Conservation (phyloP, 2,113 vertebrate genomes). For the Rhabdornis inornatus region DNA sequence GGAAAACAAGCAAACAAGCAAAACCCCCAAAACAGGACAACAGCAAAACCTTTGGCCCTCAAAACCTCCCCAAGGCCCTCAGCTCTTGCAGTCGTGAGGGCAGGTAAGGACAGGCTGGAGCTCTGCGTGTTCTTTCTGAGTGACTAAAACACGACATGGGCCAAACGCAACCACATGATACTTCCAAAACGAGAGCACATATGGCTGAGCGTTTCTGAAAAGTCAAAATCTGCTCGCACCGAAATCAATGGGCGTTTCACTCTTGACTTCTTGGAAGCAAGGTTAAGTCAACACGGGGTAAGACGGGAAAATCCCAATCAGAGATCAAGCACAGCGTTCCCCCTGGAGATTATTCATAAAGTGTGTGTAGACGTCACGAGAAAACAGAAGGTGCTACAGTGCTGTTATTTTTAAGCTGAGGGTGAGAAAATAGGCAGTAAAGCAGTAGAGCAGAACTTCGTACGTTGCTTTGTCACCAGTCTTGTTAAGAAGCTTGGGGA, state of each 20-base stretch:
- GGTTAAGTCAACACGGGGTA: conserved; percentile 20
- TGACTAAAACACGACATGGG: conserved; percentile 55
- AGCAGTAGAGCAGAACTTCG: not conserved
- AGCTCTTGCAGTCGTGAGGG: conserved; percentile 26
- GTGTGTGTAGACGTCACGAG: not conserved
- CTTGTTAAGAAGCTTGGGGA: not conserved
- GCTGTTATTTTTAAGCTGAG: conserved; percentile 61
- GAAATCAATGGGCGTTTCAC: conserved; percentile 38
- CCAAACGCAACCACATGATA: conserved; percentile 52
- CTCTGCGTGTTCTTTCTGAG: conserved; percentile 28
- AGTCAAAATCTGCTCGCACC: conserved; percentile 44
- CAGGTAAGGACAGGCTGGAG: conserved; percentile 60
- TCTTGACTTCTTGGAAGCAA: not conserved
- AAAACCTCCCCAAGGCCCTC: not conserved
- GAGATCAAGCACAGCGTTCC: not conserved
- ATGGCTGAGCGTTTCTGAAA: conserved; percentile 52
- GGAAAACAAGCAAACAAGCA: not conserved
- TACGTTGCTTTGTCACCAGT: conserved; percentile 18
- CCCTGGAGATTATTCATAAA: conserved; percentile 41
- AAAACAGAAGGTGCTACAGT: conserved; percentile 58
- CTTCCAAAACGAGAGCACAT: conserved; percentile 45
- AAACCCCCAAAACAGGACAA: not conserved
- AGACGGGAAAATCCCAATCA: conserved; percentile 29
- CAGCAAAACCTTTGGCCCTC: conserved; percentile 22
- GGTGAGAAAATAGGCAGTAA: conserved; percentile 35